Conservation (phyloP, 2,888 invertebrate genomes). For the Andrena camellia region DNA sequence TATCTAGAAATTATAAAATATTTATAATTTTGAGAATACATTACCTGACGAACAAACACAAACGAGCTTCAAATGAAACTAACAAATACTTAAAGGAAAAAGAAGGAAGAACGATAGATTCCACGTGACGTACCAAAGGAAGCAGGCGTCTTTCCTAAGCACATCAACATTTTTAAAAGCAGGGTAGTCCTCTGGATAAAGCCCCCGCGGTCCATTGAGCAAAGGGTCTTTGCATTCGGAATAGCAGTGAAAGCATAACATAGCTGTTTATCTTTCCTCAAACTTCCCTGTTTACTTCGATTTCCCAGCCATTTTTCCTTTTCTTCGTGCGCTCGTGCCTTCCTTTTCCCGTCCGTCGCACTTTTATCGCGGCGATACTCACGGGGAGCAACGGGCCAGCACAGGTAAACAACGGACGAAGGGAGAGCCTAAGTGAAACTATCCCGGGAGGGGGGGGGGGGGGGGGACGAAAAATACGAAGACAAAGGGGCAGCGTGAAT, state of each 20-base stretch:
- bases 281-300: conserved; percentile 61
- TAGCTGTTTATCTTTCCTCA: conserved; percentile 41
- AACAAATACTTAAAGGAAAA: too few relatives aligned
- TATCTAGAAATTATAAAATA: too few relatives aligned
- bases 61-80: too few relatives aligned
- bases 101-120: neutral
- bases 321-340: conserved; percentile 35
- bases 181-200: neutral
- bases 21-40: too few relatives aligned
- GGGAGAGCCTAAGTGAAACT: conserved; percentile 4
- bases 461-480: conserved; percentile 64
- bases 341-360: conserved; percentile 27
- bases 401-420: conserved; percentile 10
- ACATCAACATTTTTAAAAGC: conserved; percentile 4
- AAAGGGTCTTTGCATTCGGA: conserved; percentile 55
- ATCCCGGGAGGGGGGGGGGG: conserved; percentile 60
- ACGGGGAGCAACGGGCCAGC: conserved; percentile 31
- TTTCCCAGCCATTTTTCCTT: conserved; percentile 32
- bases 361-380: conserved; percentile 59
- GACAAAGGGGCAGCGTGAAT: conserved; percentile 75
- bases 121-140: too few relatives aligned
- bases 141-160: neutral
- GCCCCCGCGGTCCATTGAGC: conserved; percentile 60
- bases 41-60: too few relatives aligned
- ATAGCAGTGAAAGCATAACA: conserved; percentile 61